Percentiles rank a stretch among this genome's conserved stretches.
These are phyloP conservation scores for Meliscaeva auricollis DNA, from an alignment of 2,888 invertebrate genomes.

Conservation along the genomic window DNA sequence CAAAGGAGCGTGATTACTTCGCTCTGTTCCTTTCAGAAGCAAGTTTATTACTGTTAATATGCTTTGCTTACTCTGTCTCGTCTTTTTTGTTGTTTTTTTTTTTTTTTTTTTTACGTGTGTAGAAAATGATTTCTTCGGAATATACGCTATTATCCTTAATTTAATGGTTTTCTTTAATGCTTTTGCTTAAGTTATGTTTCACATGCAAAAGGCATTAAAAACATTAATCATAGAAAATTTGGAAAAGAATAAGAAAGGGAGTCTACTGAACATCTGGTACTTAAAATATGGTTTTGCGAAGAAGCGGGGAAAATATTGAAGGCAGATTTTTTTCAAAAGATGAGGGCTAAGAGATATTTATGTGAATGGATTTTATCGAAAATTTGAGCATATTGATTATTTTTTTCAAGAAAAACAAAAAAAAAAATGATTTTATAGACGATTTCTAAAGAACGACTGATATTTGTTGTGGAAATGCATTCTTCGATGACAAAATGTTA, in stretches of 20 bases:
- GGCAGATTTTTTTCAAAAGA: neutral
- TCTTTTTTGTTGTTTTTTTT: neutral
- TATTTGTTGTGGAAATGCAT: too few relatives aligned
- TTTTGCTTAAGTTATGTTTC: constrained; percentile 5
- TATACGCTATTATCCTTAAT: constrained; percentile 27
- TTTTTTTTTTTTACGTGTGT: constrained; percentile 1
- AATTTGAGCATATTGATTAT: too few relatives aligned
- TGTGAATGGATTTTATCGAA: too few relatives aligned
- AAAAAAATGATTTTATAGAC: too few relatives aligned
- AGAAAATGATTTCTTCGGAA: constrained; percentile 15
- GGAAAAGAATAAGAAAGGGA: neutral
- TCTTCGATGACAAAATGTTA: too few relatives aligned
- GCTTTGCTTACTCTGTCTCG: neutral
- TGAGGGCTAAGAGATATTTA: too few relatives aligned
- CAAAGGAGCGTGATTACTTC: constrained; percentile 36
- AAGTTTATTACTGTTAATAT: constrained; percentile 26
- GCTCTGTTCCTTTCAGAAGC: neutral
- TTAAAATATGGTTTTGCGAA: neutral
- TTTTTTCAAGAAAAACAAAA: too few relatives aligned
- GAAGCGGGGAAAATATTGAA: neutral
- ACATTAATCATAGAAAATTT: constrained; percentile 6
- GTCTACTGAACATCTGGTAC: neutral
- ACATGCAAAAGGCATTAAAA: constrained; percentile 8
- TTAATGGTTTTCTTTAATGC: constrained; percentile 20
- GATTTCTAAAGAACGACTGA: too few relatives aligned